Evolutionary conservation across 2,113 vertebrate species (phyloP).

Genomic region (Petromus typicus): DNA sequence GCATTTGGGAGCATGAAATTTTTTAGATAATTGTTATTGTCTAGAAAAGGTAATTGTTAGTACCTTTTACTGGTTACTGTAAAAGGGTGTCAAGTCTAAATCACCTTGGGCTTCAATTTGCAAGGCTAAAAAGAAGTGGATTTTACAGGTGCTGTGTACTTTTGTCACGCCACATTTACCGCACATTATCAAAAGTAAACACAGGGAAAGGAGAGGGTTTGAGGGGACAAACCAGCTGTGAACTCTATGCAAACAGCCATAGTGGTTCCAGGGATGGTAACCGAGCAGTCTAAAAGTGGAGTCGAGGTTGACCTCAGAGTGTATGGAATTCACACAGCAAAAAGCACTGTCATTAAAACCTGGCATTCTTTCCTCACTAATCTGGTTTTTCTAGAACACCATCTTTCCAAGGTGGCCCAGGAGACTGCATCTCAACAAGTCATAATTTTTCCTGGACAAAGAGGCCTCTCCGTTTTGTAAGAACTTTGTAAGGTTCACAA

Average conservation of each 20-base stretch:
- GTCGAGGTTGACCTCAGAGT: constrained; percentile 47
- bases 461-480: background rate
- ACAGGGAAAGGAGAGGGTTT: constrained; percentile 83
- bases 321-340: constrained; percentile 79
- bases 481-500: background rate
- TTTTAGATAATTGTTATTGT: constrained; percentile 82
- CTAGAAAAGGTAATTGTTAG: constrained; percentile 76
- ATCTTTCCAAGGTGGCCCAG: background rate
- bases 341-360: constrained; percentile 68
- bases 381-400: background rate
- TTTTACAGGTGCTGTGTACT: constrained; percentile 84
- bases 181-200: constrained; percentile 88
- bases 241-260: constrained; percentile 80
- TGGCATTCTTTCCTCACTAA: constrained; percentile 82
- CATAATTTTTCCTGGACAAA: background rate
- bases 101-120: constrained; percentile 75
- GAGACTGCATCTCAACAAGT: background rate
- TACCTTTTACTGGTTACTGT: constrained; percentile 65
- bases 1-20: constrained; percentile 79
- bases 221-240: constrained; percentile 82
- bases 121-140: constrained; percentile 81
- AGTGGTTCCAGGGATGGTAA: constrained; percentile 69
- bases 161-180: constrained; percentile 88
- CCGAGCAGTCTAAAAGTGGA: constrained; percentile 50
- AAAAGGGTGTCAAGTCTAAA: constrained; percentile 79